phyloP scores from a whole-genome alignment of 2,113 vertebrate genomes.

The Sterna hirundo region DNA sequence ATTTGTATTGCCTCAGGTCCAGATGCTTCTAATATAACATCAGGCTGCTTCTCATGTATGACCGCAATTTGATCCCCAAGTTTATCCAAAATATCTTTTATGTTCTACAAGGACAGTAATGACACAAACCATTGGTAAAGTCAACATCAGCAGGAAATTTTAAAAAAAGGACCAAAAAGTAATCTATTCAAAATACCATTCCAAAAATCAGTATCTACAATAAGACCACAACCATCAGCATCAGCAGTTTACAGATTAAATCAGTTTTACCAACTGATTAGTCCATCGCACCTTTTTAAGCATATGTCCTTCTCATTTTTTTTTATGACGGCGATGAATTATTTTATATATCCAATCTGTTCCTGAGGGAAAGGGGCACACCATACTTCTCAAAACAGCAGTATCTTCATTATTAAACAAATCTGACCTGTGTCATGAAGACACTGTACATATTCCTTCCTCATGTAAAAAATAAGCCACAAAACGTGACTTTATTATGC shows the following conservation, averaged over 20 bases:
- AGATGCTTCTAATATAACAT: slow-evolving; percentile 85
- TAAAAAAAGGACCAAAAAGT: neutral
- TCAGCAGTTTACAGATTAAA: neutral
- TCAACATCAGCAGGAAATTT: neutral
- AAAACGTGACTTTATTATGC: neutral
- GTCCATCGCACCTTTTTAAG: neutral
- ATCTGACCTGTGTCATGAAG: neutral
- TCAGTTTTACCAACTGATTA: neutral
- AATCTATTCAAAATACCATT: neutral
- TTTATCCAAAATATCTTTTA: slow-evolving; percentile 87
- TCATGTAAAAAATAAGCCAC: neutral
- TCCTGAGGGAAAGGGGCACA: neutral
- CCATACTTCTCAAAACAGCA: neutral
- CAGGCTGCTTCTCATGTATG: slow-evolving; percentile 89
- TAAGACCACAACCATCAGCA: neutral
- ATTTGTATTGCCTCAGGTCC: slow-evolving; percentile 86
- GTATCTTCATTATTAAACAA: neutral
- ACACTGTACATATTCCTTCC: neutral
- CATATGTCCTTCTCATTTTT: neutral
- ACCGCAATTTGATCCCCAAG: slow-evolving; percentile 84
- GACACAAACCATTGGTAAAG: neutral
- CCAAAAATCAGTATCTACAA: neutral
- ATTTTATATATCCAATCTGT: neutral
- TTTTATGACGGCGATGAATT: neutral
- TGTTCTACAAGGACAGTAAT: slow-evolving; percentile 74